Evolutionary conservation across 2,113 vertebrate genomes (phyloP).

Genomic region (Quiscalus mexicanus): DNA sequence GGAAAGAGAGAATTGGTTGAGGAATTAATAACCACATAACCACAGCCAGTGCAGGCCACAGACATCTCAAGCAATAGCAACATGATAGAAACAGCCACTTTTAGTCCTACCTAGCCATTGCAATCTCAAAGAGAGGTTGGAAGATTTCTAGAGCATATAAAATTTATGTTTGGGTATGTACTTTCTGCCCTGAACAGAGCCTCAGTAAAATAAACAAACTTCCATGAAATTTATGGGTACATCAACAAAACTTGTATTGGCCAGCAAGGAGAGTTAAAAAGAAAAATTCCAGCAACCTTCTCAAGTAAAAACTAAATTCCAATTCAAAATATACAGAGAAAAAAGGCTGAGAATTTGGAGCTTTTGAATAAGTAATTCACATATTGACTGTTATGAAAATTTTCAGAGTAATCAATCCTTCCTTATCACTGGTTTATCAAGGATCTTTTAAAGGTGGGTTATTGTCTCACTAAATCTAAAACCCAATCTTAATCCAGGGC

Average conservation of each 20-base stretch:
- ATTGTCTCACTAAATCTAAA: background rate
- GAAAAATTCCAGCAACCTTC: background rate
- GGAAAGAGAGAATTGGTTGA: background rate
- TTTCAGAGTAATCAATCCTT: background rate
- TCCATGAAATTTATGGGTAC: background rate
- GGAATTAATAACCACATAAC: background rate
- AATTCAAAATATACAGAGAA: background rate
- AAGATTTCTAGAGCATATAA: background rate
- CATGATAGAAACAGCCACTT: background rate
- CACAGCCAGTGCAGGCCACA: background rate
- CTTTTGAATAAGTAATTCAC: background rate
- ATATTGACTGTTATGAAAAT: background rate
- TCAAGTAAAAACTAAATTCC: background rate
- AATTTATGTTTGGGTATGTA: background rate
- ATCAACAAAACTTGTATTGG: background rate
- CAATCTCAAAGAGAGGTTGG: background rate
- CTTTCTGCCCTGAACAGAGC: background rate
- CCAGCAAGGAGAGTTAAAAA: background rate
- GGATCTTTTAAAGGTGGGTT: background rate
- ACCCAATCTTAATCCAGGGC: background rate
- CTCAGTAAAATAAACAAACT: background rate
- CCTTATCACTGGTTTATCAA: background rate
- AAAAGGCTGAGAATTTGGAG: background rate
- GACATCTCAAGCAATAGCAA: accelerated
- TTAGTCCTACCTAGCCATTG: background rate